phyloP scores from a whole-genome alignment of 2,888 invertebrate species.

The Pedicia rivosa region DNA sequence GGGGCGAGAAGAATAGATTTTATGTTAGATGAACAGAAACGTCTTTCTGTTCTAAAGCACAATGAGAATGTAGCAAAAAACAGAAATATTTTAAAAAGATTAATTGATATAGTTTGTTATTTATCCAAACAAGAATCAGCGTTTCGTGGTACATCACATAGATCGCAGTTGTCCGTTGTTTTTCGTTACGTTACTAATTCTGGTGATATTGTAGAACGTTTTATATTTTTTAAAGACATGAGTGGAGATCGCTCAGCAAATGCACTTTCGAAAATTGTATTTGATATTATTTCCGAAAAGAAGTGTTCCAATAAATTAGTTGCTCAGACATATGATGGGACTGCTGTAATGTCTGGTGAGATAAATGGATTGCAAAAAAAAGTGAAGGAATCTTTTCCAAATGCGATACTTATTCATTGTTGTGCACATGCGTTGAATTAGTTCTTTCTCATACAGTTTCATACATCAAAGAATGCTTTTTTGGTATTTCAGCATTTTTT shows the following conservation, averaged over 20 bases:
- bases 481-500: constrained; percentile 12
- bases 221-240: neutral
- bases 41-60: too few species aligned
- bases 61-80: too few species aligned
- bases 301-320: constrained; percentile 9
- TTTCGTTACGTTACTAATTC: constrained; percentile 1
- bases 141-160: too few species aligned
- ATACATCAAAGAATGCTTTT: neutral
- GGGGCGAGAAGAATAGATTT: too few species aligned
- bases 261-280: constrained; percentile 9
- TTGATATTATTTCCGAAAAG: constrained; percentile 6
- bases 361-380: constrained; percentile 15
- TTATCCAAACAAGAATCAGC: too few species aligned
- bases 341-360: constrained; percentile 11
- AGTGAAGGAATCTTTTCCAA: constrained; percentile 12
- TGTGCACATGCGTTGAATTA: constrained; percentile 14
- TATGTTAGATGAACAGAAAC: too few species aligned
- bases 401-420: constrained; percentile 15
- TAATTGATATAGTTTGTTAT: too few species aligned
- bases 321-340: constrained; percentile 15
- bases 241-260: neutral
- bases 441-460: constrained; percentile 9
- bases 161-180: neutral
- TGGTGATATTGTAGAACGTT: neutral
- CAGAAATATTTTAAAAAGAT: too few species aligned